Percentiles rank a stretch among this genome's conserved stretches.
Evolutionary conservation across 2,797 vertebrate species (phyloP).

Genomic region (Chaunax sp.): DNA sequence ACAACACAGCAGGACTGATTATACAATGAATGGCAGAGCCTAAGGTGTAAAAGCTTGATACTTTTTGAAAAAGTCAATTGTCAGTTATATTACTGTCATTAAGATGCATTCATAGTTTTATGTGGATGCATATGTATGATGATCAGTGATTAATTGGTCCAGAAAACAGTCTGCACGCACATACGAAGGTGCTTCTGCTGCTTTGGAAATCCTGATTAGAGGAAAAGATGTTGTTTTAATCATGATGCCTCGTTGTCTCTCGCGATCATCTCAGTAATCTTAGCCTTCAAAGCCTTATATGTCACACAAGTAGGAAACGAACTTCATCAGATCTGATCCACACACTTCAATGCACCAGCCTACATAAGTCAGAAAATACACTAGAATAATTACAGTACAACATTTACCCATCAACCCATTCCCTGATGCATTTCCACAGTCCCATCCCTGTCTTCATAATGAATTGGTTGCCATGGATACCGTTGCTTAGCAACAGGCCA

Average conservation of each 20-base stretch:
- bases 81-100: neutral
- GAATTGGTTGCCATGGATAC: slow-evolving; percentile 81
- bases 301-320: slow-evolving; percentile 19
- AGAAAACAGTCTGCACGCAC: neutral
- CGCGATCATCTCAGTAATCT: slow-evolving; percentile 4
- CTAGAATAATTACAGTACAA: slow-evolving; percentile 73
- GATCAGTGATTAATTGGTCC: neutral
- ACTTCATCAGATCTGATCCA: neutral
- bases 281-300: slow-evolving; percentile 15
- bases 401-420: slow-evolving; percentile 76
- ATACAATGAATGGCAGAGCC: neutral
- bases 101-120: neutral
- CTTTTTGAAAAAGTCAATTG: neutral
- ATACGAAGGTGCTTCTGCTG: neutral
- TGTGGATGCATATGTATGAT: neutral
- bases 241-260: slow-evolving; percentile 6
- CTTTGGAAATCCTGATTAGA: slow-evolving; percentile 18
- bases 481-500: slow-evolving; percentile 86
- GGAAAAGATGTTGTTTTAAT: neutral
- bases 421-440: slow-evolving; percentile 80
- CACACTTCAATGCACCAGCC: slow-evolving; percentile 40
- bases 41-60: neutral
- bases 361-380: slow-evolving; percentile 62
- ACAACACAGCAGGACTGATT: slow-evolving; percentile 4
- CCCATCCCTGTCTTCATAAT: slow-evolving; percentile 85